Conservation (phyloP, 2,797 vertebrate species). For the Hydrocynus forskahlii region DNA sequence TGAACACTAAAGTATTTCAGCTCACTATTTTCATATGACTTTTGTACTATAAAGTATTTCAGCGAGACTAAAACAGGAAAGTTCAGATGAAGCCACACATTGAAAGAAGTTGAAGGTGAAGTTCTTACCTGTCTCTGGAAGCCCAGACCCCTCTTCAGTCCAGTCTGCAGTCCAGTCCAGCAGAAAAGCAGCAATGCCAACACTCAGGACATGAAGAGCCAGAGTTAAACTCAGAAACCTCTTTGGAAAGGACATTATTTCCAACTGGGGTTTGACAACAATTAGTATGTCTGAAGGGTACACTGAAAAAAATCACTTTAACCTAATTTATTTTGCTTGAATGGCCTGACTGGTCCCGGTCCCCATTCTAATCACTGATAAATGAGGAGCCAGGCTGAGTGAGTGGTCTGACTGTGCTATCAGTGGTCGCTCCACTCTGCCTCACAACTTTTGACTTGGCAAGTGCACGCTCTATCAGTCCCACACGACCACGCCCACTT, state of each 20-base stretch:
- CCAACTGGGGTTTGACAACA: not conserved
- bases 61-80: too few species aligned
- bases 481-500: slow-evolving; percentile 42
- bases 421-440: slow-evolving; percentile 22
- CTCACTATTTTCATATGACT: too few species aligned
- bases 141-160: slow-evolving; percentile 51
- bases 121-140: slow-evolving; percentile 61
- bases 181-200: slow-evolving; percentile 33
- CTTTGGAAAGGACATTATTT: slow-evolving; percentile 22
- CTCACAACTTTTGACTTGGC: slow-evolving; percentile 33
- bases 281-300: not conserved
- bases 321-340: not conserved
- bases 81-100: too few species aligned
- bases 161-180: slow-evolving; percentile 42
- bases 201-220: slow-evolving; percentile 40
- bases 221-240: slow-evolving; percentile 44
- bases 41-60: too few species aligned
- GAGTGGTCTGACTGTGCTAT: not conserved
- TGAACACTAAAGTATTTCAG: not conserved
- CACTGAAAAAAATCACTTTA: not conserved
- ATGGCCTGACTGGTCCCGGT: not conserved
- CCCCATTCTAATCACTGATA: not conserved
- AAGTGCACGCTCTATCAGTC: slow-evolving; percentile 48
- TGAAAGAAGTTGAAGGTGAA: not conserved
- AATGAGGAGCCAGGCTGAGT: not conserved